These are phyloP conservation scores for Tetragnatha versicolor DNA, from an alignment of 1,140 invertebrate genomes.

Conservation along the genomic window DNA sequence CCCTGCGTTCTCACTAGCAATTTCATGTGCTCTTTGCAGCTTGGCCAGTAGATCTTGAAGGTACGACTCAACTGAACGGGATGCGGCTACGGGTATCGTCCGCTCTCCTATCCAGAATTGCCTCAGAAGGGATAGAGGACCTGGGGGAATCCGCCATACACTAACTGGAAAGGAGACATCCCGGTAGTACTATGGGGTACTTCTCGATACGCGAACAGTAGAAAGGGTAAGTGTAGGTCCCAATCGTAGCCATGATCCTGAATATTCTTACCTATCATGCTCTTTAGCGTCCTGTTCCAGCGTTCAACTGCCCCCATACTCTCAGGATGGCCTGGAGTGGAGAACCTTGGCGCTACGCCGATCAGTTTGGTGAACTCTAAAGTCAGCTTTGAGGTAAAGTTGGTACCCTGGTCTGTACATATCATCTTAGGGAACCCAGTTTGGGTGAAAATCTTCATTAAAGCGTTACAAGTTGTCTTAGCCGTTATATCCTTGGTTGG, in stretches of 20 bases:
- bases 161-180: not conserved
- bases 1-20: not conserved
- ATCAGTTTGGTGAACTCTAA: not conserved
- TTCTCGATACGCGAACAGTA: not conserved
- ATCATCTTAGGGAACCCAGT: not conserved
- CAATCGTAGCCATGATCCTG: not conserved
- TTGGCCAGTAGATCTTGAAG: not conserved
- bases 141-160: not conserved
- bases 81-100: not conserved
- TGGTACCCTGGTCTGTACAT: not conserved
- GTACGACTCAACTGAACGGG: not conserved
- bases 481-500: not conserved
- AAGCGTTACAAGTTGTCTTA: not conserved
- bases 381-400: not conserved
- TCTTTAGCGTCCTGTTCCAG: not conserved
- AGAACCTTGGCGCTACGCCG: not conserved
- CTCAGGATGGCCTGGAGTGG: not conserved
- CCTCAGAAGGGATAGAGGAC: not conserved
- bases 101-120: not conserved
- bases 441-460: not conserved
- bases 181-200: not conserved
- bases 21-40: not conserved
- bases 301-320: not conserved
- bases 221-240: not conserved
- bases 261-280: not conserved